These are phyloP conservation scores for Chaetophractus vellerosus DNA, from an alignment of 2,797 vertebrate genomes.

Conservation along the genomic window DNA sequence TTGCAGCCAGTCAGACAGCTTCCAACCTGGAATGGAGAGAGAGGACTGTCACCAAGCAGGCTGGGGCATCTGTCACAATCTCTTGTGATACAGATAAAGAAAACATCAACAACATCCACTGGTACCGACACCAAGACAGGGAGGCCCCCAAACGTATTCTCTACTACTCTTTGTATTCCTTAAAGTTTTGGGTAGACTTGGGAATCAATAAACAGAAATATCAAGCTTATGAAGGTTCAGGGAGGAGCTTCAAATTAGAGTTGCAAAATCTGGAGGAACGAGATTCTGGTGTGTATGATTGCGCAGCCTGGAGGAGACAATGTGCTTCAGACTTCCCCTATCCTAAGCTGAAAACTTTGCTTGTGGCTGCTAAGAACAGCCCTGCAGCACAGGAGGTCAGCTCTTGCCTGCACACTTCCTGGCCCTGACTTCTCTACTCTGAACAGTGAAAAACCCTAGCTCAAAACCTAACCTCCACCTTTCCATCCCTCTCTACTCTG, in stretches of 20 bases:
- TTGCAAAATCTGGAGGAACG: background rate
- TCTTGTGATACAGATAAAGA: background rate
- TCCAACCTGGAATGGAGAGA: background rate
- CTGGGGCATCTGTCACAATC: background rate
- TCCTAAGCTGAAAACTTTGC: background rate
- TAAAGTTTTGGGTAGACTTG: fast-evolving
- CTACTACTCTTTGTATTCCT: fast-evolving
- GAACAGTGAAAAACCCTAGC: background rate
- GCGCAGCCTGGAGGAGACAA: conserved; percentile 63
- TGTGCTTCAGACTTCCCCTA: background rate
- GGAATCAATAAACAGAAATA: fast-evolving
- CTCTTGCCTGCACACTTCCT: background rate
- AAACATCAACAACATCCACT: background rate
- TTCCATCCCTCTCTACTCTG: background rate
- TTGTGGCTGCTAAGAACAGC: background rate
- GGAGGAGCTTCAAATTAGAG: background rate
- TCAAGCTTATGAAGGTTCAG: fast-evolving
- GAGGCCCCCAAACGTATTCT: background rate
- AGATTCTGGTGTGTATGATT: conserved; percentile 80
- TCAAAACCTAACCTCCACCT: background rate
- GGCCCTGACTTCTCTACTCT: background rate
- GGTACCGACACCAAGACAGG: background rate
- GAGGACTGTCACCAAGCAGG: background rate
- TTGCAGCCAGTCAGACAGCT: background rate
- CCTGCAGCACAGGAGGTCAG: too few species aligned